Conservation (phyloP, 2,797 vertebrate genomes). For the Chaetophractus vellerosus region DNA sequence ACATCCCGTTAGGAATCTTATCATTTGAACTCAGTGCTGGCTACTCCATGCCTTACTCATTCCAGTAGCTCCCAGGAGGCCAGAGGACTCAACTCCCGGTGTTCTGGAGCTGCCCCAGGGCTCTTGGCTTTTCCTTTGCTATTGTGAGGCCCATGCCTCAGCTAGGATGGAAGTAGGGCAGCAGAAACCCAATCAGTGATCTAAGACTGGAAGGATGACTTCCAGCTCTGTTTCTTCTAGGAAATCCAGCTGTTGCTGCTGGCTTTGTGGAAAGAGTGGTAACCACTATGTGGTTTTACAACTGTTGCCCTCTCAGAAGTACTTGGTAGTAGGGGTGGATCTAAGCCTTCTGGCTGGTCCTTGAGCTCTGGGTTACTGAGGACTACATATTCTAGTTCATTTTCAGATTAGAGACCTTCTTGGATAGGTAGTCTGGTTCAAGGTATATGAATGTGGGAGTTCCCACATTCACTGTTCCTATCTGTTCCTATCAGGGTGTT, state of each 20-base stretch:
- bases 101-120: conserved; percentile 38
- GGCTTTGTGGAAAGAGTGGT: neutral
- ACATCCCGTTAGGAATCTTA: conserved; percentile 80
- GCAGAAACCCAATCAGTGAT: neutral
- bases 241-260: neutral
- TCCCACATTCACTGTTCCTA: no score
- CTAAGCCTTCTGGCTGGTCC: neutral
- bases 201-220: neutral
- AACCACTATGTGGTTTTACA: neutral
- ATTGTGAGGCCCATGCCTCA: conserved; percentile 58
- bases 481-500: conserved; percentile 20
- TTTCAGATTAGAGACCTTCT: conserved; percentile 18
- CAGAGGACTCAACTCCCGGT: neutral
- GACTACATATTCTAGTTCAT: neutral
- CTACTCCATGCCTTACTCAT: conserved; percentile 57
- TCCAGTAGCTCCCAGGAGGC: conserved; percentile 80
- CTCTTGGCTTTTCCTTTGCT: conserved; percentile 30
- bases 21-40: conserved; percentile 77
- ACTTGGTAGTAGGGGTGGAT: neutral
- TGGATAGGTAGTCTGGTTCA: conserved; percentile 3
- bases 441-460: neutral
- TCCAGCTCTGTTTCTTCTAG: conserved; percentile 24
- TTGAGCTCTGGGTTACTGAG: neutral
- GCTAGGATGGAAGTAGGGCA: conserved; percentile 51
- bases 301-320: neutral